Percentiles rank a stretch among this genome's conserved stretches.
phyloP scores from a whole-genome alignment of 64 coral and sea anemone genomes.

The Porites australiensis region DNA sequence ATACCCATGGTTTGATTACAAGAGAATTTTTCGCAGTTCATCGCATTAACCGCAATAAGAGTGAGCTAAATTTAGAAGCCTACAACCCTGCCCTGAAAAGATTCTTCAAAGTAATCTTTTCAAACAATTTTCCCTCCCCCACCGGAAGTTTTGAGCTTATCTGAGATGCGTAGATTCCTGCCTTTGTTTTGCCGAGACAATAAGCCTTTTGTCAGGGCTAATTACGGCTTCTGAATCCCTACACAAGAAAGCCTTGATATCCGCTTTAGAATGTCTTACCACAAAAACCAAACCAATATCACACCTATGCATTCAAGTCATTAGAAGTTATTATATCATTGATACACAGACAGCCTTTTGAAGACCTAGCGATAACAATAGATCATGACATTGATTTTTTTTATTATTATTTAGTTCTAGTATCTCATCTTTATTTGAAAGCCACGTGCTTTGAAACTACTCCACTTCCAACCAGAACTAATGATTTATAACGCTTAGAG shows the following conservation, averaged over 20 bases:
- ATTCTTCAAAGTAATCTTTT: background rate
- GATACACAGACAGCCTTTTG: constrained; percentile 21
- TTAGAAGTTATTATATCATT: constrained; percentile 23
- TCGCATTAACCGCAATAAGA: background rate
- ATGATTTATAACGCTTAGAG: too few species aligned
- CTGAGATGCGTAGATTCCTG: background rate
- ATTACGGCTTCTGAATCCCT: constrained; percentile 12
- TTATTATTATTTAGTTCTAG: too few species aligned
- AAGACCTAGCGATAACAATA: background rate
- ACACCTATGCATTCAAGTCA: constrained; percentile 5
- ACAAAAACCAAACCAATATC: constrained; percentile 6
- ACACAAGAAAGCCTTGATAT: background rate
- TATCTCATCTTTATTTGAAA: too few species aligned
- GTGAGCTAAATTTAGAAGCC: background rate
- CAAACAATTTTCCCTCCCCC: background rate
- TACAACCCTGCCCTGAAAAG: constrained; percentile 7
- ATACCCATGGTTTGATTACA: background rate
- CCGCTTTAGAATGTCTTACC: constrained; percentile 5
- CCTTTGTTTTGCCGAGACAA: background rate
- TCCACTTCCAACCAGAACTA: too few species aligned
- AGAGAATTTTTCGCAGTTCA: background rate
- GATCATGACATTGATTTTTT: background rate
- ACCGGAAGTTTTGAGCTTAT: constrained; percentile 10
- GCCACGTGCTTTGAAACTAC: too few species aligned
- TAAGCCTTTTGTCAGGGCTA: background rate